Evolutionary conservation across 2,797 vertebrate genomes (phyloP).

Genomic region (Phalanger gymnotis): DNA sequence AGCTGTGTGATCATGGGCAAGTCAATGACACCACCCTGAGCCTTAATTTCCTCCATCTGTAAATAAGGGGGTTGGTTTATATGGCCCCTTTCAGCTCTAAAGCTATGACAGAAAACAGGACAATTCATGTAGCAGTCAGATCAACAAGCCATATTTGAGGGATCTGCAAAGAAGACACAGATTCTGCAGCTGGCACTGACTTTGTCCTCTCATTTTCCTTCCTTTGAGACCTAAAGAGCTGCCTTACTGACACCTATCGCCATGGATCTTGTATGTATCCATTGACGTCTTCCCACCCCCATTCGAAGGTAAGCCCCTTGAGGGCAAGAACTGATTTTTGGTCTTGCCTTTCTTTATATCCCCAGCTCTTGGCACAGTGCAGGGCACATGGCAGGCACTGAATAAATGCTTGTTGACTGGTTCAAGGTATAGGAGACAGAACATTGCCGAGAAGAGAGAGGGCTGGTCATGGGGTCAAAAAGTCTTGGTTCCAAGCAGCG

Average conservation of each 20-base stretch:
- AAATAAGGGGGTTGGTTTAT: background rate
- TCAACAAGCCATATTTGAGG: no score
- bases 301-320: background rate
- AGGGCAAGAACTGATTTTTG: background rate
- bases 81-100: background rate
- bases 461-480: background rate
- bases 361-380: background rate
- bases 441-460: background rate
- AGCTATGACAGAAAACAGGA: background rate
- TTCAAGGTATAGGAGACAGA: accelerated
- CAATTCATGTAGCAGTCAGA: background rate
- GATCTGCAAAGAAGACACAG: background rate
- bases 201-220: background rate
- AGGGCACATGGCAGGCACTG: background rate
- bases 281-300: background rate
- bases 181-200: background rate
- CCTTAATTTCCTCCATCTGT: background rate
- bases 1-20: background rate
- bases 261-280: background rate
- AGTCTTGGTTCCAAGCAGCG: background rate
- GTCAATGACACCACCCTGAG: background rate
- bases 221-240: background rate
- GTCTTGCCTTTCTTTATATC: background rate
- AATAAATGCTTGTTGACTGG: background rate
- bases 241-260: background rate